Evolutionary conservation across 1,140 invertebrate genomes (phyloP), one percentile per base, ranked within the genome.

Genomic region (Camponotus floridanus): DNA sequence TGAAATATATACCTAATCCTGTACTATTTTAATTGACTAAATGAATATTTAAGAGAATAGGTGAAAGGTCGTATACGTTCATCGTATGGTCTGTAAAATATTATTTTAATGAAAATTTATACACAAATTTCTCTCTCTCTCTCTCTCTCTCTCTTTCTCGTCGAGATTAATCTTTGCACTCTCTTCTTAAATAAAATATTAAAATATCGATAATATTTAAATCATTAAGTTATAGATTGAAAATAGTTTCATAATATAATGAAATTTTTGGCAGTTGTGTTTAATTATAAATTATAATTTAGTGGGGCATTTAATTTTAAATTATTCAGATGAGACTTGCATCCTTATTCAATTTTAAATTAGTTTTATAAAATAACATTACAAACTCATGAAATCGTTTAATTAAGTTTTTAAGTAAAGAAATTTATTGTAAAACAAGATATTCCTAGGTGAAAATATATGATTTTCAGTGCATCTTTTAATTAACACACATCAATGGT

Each of bases 1-100:
- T 81, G 79, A 73, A 61, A 81, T 73, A 81, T 61, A 73, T 33
- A 39, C 61, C 51, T 21, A 26, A 57, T 59, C 36, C 31, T 39
- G 26, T 26, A n/a, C n/a, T 21, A 11, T 13, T 21, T 15, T 36
- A 26, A 59, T 39, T 68, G 62, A 15, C 39, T 61, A 45, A 79
- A 62, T 81, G 76, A 79, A 62, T 81, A 71, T 42, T 59, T 36
- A 71, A 11, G 36, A 45, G 67, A 55, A 18, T 55, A 13, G 18
- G 4, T n/a, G 21, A 70, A 21, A 48, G 45, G 33, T n/a, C n/a
- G n/a, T n/a, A n/a, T n/a, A n/a, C n/a, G n/a, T 48, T 13, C 36
- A 21, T 13, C n/a, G 13, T 33, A 9, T 9, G 2, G 7, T 3
- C 7, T n/a, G 21, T 8, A 26, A 67, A 36, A 26, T 36, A 11